Evolutionary conservation across 2,113 vertebrate species (phyloP), one percentile per base, ranked within the genome.

Genomic region (Lontra canadensis): DNA sequence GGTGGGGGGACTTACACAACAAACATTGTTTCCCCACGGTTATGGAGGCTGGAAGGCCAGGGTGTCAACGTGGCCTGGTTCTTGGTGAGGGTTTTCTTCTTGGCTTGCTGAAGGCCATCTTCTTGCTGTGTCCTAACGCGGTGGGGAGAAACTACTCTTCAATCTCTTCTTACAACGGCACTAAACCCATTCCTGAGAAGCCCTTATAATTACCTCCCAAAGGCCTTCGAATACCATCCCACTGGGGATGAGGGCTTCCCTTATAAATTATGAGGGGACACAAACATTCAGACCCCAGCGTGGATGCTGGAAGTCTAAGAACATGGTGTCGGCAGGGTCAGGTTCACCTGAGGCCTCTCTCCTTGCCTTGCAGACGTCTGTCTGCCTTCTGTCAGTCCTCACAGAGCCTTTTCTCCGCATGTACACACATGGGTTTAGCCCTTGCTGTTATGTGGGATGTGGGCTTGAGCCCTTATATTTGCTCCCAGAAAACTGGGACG

Each of bases 351-450:
- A 57, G n/a, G 11, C 26, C 47, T 80, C 79, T 49, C 26, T 21
- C 34, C 49, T 15, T 0, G 15, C 8, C 47, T 49, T 59, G 17
- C 61, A 26, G 49, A 31, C 1, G 18, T 20, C 17, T 42, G 26
- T 3, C 61, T 6, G 17, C 8, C n/a, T 63, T 44, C 59, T 23
- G 8, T 12, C 57, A 44, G 29, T 44, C 63, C 57, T 65, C 55
- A 23, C 23, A 8, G 31, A n/a, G 29, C 3, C 29, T 67, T 39
- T 4, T 55, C 59, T 93, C 25, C 29, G 2, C 3, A 6, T 20
- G 47, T 6, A 4, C 4, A 1, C 26, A 8, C 2, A 0, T 6
- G 23, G 3, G 25, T 14, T 76, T 7, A 26, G 6, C n/a, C 29
- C n/a, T n/a, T 34, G 17, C n/a, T 52, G 12, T 49, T n/a, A 26